Conservation (phyloP, 1,140 invertebrate species). For the Lycorma delicatula region DNA sequence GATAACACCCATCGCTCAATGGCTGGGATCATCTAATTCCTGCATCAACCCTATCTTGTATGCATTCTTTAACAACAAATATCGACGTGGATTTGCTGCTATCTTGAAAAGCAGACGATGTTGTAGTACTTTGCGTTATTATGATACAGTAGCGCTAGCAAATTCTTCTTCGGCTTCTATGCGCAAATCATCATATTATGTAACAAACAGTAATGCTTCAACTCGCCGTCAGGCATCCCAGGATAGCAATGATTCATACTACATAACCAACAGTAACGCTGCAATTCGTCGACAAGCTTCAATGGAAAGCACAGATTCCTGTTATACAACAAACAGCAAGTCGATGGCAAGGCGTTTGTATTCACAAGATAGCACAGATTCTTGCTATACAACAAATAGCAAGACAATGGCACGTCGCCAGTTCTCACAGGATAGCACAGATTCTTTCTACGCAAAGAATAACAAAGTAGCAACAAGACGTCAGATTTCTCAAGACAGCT, state of each 20-base stretch:
- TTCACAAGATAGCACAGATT: too few relatives aligned
- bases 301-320: too few relatives aligned
- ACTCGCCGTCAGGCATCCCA: conserved; percentile 29
- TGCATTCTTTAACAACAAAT: conserved; percentile 95
- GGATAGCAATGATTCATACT: conserved; percentile 35
- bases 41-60: conserved; percentile 98
- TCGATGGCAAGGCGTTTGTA: too few relatives aligned
- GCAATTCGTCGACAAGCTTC: too few relatives aligned
- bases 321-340: too few relatives aligned
- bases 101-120: conserved; percentile 76
- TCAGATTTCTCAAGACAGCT: too few relatives aligned
- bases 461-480: too few relatives aligned
- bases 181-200: conserved; percentile 72
- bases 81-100: conserved; percentile 82
- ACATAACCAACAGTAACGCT: conserved; percentile 35
- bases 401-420: too few relatives aligned
- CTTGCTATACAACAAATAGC: too few relatives aligned
- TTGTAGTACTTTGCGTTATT: conserved; percentile 70
- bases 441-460: too few relatives aligned
- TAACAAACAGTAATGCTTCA: conserved; percentile 49
- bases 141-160: conserved; percentile 73
- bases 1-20: conserved; percentile 85
- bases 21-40: conserved; percentile 91
- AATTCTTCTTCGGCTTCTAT: conserved; percentile 64
- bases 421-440: too few relatives aligned